Evolutionary conservation across 2,888 invertebrate genomes (phyloP).

Genomic region (Subacronicta megacephala): DNA sequence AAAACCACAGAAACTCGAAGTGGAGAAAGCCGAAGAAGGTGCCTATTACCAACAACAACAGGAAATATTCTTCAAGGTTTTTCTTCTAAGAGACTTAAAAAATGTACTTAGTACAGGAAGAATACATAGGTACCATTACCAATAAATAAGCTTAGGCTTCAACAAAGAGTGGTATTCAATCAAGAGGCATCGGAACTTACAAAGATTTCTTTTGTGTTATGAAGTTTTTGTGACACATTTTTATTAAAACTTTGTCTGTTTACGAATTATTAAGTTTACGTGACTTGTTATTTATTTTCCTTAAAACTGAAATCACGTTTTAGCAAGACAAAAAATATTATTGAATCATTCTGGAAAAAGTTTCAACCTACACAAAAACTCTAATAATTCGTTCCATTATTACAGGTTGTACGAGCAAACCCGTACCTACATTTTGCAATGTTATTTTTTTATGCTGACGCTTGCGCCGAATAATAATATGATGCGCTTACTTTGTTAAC

Average conservation of each 20-base stretch:
- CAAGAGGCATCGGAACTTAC: conserved; percentile 31
- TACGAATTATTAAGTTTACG: conserved; percentile 14
- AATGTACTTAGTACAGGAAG: conserved; percentile 18
- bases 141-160: neutral
- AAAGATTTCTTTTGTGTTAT: conserved; percentile 38
- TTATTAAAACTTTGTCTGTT: conserved; percentile 48
- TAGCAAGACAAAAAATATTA: neutral
- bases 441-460: no score
- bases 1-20: no score
- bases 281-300: conserved; percentile 27
- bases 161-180: conserved; percentile 40
- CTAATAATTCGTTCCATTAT: no score
- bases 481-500: no score
- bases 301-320: conserved; percentile 11
- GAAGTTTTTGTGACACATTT: conserved; percentile 43
- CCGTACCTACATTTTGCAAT: no score
- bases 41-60: no score
- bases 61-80: conserved; percentile 1
- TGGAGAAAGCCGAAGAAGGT: no score
- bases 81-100: conserved; percentile 9
- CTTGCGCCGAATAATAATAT: no score
- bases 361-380: no score
- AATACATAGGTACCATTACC: conserved; percentile 1
- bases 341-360: no score
- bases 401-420: no score